Conservation (phyloP, 35 echinoderm and acorn worm species). For the Antedon bifida region DNA sequence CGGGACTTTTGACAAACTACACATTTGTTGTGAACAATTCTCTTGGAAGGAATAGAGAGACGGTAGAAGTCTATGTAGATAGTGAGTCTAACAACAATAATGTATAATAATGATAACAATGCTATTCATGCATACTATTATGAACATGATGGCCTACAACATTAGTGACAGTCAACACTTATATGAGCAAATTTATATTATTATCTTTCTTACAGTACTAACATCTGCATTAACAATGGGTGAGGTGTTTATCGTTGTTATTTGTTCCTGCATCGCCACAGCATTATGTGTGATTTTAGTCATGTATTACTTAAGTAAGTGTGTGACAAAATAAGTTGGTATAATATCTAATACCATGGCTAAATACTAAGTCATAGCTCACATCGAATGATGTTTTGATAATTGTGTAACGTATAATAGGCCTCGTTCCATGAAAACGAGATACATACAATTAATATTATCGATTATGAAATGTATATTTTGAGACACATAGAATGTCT, state of each 20-base stretch:
- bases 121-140: too few species aligned
- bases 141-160: too few species aligned
- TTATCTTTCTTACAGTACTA: neutral
- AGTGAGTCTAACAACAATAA: neutral
- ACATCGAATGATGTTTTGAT: too few species aligned
- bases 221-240: neutral
- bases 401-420: too few species aligned
- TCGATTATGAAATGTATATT: too few species aligned
- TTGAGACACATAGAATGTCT: too few species aligned
- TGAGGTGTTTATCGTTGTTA: neutral
- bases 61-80: neutral
- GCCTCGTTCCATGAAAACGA: too few species aligned
- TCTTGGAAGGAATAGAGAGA: neutral
- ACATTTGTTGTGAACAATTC: neutral
- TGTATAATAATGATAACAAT: too few species aligned
- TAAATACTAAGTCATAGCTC: too few species aligned
- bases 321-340: neutral
- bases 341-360: neutral
- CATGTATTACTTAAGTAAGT: neutral
- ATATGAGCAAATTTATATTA: too few species aligned
- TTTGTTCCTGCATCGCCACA: neutral
- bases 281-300: neutral
- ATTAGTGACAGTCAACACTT: too few species aligned
- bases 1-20: neutral
- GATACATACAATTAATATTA: too few species aligned